phyloP scores from a whole-genome alignment of 2,797 vertebrate genomes.

The Spinibarbus caldwelli region DNA sequence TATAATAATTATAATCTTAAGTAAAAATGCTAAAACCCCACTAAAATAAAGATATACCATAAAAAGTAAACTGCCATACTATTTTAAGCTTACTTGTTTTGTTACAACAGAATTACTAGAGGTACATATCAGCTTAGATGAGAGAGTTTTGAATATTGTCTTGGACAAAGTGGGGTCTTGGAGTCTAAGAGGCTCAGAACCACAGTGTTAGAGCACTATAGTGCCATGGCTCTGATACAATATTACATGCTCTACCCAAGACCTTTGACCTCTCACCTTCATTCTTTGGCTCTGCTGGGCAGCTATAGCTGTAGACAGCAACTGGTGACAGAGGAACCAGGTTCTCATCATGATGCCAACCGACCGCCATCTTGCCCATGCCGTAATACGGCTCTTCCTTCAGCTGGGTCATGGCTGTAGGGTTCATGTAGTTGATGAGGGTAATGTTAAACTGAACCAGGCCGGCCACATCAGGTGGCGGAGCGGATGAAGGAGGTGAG shows the following conservation, averaged over 20 bases:
- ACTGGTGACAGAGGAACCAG: conserved; percentile 89
- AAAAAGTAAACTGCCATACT: not conserved
- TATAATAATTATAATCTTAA: not conserved
- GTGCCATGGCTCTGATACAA: not conserved
- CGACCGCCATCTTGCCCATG: conserved; percentile 97
- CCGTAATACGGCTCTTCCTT: conserved; percentile 97
- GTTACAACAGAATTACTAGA: not conserved
- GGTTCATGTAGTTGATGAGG: conserved; percentile 97
- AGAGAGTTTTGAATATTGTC: not conserved
- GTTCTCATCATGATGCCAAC: conserved; percentile 98
- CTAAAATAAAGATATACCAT: not conserved
- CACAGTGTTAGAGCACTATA: not conserved
- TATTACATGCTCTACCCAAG: not conserved
- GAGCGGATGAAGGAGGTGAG: conserved; percentile 60
- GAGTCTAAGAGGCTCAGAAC: not conserved
- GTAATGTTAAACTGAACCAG: conserved; percentile 86
- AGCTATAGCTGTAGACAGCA: conserved; percentile 93
- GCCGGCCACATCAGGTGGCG: conserved; percentile 59
- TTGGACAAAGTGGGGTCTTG: not conserved
- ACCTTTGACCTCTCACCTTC: conserved; percentile 46
- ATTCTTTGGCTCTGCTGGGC: conserved; percentile 70
- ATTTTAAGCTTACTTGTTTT: not conserved
- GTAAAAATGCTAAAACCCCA: not conserved
- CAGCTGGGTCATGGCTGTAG: conserved; percentile 86
- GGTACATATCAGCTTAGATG: not conserved